phyloP scores from a whole-genome alignment of 2,113 vertebrate species.

The Gambusia holbrooki region DNA sequence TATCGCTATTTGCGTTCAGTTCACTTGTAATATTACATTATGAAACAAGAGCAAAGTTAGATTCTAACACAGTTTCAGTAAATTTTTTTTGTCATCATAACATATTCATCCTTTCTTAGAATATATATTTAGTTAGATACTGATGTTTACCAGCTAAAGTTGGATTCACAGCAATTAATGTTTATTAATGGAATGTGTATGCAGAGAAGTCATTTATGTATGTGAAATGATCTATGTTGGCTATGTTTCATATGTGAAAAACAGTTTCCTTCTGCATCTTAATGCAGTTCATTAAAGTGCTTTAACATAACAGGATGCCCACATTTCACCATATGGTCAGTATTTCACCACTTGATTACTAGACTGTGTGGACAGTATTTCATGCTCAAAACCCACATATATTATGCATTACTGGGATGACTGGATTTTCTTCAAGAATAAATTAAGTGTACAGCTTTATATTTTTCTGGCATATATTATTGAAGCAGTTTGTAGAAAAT shows the following conservation, averaged over 20 bases:
- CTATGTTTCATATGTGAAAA: slow-evolving; percentile 1
- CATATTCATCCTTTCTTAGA: not conserved
- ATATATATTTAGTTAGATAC: not conserved
- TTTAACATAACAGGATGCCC: slow-evolving; percentile 37
- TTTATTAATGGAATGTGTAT: not conserved
- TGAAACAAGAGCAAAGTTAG: too few species aligned
- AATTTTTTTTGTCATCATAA: too few species aligned
- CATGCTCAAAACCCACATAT: slow-evolving; percentile 33
- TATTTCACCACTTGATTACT: slow-evolving; percentile 36
- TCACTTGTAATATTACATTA: too few species aligned
- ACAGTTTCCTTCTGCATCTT: slow-evolving; percentile 14
- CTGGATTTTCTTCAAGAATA: slow-evolving; percentile 43
- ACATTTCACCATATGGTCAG: slow-evolving; percentile 52
- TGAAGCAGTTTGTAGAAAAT: slow-evolving; percentile 3
- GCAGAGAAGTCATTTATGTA: not conserved
- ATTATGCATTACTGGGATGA: slow-evolving; percentile 2
- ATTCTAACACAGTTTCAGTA: too few species aligned
- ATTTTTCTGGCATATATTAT: not conserved
- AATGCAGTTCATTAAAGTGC: slow-evolving; percentile 41
- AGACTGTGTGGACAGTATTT: slow-evolving; percentile 35
- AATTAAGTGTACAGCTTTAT: slow-evolving; percentile 24
- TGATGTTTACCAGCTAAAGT: not conserved
- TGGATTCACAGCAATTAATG: not conserved
- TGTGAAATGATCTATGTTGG: slow-evolving; percentile 19
- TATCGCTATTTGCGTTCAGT: too few species aligned